Conservation (phyloP, 30 jellyfish, hydroid and myxozoan genomes). For the Pelagia noctiluca region DNA sequence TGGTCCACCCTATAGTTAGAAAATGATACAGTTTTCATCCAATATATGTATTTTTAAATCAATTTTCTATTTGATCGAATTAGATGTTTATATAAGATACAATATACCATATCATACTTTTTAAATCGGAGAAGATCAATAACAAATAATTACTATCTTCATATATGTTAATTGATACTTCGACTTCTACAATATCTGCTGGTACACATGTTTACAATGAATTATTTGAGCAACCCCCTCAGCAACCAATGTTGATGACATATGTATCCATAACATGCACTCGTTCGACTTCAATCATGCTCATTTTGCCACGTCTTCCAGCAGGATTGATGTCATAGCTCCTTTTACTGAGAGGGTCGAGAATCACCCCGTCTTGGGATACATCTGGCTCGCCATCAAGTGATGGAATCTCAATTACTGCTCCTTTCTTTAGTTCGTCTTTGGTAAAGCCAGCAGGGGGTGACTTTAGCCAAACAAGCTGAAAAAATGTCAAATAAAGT, state of each 20-base stretch:
- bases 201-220: too few relatives aligned
- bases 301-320: neutral
- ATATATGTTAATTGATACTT: too few relatives aligned
- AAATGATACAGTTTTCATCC: too few relatives aligned
- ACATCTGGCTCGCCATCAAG: neutral
- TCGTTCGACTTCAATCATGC: neutral
- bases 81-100: too few relatives aligned
- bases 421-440: neutral
- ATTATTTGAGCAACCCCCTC: too few relatives aligned
- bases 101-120: too few relatives aligned
- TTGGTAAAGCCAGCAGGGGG: neutral
- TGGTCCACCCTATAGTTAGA: too few relatives aligned
- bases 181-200: too few relatives aligned
- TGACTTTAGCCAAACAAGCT: neutral
- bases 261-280: neutral
- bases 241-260: conserved; percentile 7
- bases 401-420: neutral
- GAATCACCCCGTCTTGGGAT: neutral
- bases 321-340: neutral
- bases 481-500: neutral
- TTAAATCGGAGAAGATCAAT: too few relatives aligned
- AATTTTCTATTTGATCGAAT: too few relatives aligned
- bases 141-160: too few relatives aligned
- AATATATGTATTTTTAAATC: too few relatives aligned
- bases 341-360: neutral